Base-by-base conservation (phyloP, 2,113 vertebrate species). In the Symphodus melops region DNA sequence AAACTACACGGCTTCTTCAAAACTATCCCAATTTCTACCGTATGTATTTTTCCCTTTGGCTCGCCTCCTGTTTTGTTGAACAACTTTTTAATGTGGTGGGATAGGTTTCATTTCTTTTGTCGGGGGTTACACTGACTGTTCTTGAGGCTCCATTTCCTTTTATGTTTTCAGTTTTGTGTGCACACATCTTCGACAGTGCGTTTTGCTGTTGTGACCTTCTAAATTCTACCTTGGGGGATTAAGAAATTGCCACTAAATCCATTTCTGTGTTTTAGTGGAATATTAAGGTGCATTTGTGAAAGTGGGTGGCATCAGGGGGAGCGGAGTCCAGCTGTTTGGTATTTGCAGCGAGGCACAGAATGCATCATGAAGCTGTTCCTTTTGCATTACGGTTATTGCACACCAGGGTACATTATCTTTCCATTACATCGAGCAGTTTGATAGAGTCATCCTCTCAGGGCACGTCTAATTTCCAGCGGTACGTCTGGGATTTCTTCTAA, bases 351-450 rank as follows among this genome's bases (percentile, higher is more conserved):
- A 73, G 68, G 56, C 82, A 68, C 56, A 58, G 75, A 73, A 70
- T 65, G 81, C 83, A 84, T 72, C 82, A 79, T 75, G 79, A 80
- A 74, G 69, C 72, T 6, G 49, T 71, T 86, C 65, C 81, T 70
- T 82, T 20, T 70, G 78, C 83, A 84, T 91, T 85, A 82, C 39
- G n/a, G 80, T 89, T 88, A 88, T 77, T 81, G 88, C 84, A 72
- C 90, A 88, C 85, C 53, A 33, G 86, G 88, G 86, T 79, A 84
- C 86, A 91, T 91, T 91, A 88, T 88, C 80, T 74, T 73, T 81
- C 89, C 86, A 86, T 90, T 88, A 89, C 85, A 91, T 81, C 82
- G 72, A 75, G 83, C 78, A 41, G 69, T 86, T 84, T 84, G 86
- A 88, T 83, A 56, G 84, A 89, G 85, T 85, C 83, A 68, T 81